Base-by-base conservation (phyloP, 2,888 invertebrate species). In the Punctoribates punctum region DNA sequence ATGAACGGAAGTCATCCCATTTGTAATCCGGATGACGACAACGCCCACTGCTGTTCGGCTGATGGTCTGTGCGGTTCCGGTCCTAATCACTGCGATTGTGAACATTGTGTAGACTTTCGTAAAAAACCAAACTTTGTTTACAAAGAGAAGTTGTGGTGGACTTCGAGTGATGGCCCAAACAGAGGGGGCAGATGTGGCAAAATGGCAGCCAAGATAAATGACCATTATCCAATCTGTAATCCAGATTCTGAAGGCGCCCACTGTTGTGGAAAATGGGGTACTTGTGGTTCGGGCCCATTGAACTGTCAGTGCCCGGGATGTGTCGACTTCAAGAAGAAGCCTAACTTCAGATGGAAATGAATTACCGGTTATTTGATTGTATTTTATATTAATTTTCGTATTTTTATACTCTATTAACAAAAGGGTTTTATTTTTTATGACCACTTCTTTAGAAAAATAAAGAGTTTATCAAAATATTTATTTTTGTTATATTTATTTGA, bases 1-100 rank as follows among this genome's bases (percentile, higher is more conserved):
- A 15, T 73, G 48, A 73, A 76, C n/a, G 76, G 73, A 27, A 27
- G 29, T 57, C 20, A 23, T 20, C 75, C 75, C 38, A 73, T 73
- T 11, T 75, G 75, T 54, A 75, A 75, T 34, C 75, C 75, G 15
- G 75, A 75, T 73, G 75, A 70, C 48, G 54, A 51, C 17, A 51
- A 75, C 42, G 20, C 13, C 15, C 73, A 75, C 25, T 75, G 75
- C 57, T 75, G 75, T 60, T 75, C 75, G 29, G 34, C 54, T 6
- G 48, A 34, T 15, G 72, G 73, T 15, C 67, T 57, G 25, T 75
- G 75, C 34, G 75, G 75, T 51, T 38, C 70, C 11, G 75, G 75
- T 17, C 23, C 70, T 29, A 29, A 73, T 25, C 73, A 29, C 27
- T 75, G 75, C 51, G 54, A 72, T 15, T 75, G 75, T 46, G 38